These are phyloP conservation scores for Silurus asotus DNA, from an alignment of 2,113 vertebrate species.

Conservation along the genomic window DNA sequence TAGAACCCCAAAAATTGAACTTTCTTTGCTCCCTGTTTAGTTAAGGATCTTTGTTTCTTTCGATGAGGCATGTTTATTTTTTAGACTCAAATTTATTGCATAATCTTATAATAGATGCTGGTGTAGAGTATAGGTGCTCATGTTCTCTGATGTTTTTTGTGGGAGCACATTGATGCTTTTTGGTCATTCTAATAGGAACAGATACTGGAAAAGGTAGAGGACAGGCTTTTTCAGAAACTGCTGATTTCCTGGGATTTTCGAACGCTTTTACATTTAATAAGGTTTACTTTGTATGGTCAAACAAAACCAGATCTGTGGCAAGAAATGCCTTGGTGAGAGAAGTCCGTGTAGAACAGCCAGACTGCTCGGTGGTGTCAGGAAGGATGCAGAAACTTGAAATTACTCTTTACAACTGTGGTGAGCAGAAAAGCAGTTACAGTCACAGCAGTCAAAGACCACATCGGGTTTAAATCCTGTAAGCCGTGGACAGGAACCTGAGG, in stretches of 20 bases:
- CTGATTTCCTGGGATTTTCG: neutral
- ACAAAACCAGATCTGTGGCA: neutral
- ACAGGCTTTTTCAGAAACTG: neutral
- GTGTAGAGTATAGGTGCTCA: neutral
- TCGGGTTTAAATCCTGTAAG: neutral
- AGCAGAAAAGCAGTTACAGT: neutral
- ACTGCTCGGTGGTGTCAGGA: neutral
- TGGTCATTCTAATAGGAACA: neutral
- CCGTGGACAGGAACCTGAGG: neutral
- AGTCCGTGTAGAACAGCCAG: neutral
- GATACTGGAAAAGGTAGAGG: neutral
- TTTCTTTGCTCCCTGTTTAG: slow-evolving; percentile 60
- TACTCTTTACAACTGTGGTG: neutral
- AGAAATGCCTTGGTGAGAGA: neutral
- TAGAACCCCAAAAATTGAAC: slow-evolving; percentile 66
- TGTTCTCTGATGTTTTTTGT: neutral
- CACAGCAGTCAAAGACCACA: neutral
- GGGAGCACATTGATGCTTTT: too few relatives aligned
- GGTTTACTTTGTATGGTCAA: neutral
- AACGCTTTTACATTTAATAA: too few relatives aligned
- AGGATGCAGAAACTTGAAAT: neutral
- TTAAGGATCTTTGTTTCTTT: slow-evolving; percentile 52
- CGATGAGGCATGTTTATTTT: slow-evolving; percentile 16
- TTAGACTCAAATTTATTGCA: slow-evolving; percentile 23
- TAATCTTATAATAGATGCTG: slow-evolving; percentile 7